Conservation (phyloP, 1,140 invertebrate genomes). For the Micrasema minimum region DNA sequence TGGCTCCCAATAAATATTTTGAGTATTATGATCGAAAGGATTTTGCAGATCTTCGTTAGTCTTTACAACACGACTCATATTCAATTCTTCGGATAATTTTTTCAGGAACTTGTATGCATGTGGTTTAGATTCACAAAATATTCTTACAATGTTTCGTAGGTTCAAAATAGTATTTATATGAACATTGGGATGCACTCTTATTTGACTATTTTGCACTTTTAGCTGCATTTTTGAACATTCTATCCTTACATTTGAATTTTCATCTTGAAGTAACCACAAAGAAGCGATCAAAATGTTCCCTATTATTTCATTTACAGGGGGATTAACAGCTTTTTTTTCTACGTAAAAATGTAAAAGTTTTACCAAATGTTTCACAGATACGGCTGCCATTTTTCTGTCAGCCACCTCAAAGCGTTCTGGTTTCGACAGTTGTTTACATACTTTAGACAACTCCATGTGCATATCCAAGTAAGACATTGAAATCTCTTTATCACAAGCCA, state of each 20-base stretch:
- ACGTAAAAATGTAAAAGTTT: conserved; percentile 52
- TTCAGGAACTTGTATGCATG: conserved; percentile 35
- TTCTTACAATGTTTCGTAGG: conserved; percentile 54
- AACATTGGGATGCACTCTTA: conserved; percentile 57
- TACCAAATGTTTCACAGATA: conserved; percentile 60
- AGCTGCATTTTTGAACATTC: conserved; percentile 56
- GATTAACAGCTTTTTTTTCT: conserved; percentile 9
- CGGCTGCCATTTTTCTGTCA: conserved; percentile 59
- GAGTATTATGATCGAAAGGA: conserved; percentile 48
- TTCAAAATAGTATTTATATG: conserved; percentile 58
- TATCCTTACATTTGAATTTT: conserved; percentile 62
- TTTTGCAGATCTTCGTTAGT: conserved; percentile 35
- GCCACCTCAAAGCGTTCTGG: conserved; percentile 57
- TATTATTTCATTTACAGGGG: conserved; percentile 55
- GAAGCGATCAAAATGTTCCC: conserved; percentile 58
- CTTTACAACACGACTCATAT: conserved; percentile 4
- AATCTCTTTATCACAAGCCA: conserved; percentile 37
- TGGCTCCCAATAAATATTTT: conserved; percentile 50
- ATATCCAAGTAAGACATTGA: conserved; percentile 29
- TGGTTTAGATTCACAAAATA: conserved; percentile 53
- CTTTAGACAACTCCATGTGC: conserved; percentile 54
- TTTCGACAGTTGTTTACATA: conserved; percentile 56
- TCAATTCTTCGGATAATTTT: conserved; percentile 27
- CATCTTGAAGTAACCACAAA: conserved; percentile 62
- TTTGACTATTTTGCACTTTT: conserved; percentile 48